Percentiles rank a stretch among this genome's conserved stretches.
Evolutionary conservation across 2,797 vertebrate genomes (phyloP).

Genomic region (Zalophus californianus): DNA sequence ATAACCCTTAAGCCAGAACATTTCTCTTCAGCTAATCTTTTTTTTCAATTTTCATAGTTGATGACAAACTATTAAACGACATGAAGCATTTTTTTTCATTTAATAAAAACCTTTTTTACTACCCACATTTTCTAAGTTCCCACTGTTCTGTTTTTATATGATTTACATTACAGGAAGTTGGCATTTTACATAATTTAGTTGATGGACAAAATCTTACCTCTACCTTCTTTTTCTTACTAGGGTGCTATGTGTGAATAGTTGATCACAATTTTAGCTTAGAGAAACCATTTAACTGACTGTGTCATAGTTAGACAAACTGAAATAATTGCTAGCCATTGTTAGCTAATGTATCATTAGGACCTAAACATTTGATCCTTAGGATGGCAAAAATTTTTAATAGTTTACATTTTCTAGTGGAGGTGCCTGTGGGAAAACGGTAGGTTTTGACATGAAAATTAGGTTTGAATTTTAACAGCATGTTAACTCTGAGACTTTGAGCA

Average conservation of each 20-base stretch:
- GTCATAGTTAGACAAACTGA: conserved; percentile 51
- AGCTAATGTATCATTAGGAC: not conserved
- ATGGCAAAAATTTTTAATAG: not conserved
- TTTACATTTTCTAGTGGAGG: not conserved
- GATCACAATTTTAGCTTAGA: conserved; percentile 48
- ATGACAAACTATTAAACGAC: conserved; percentile 31
- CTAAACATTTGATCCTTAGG: conserved; percentile 3
- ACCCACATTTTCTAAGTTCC: not conserved
- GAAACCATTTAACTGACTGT: conserved; percentile 28
- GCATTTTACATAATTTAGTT: conserved; percentile 19
- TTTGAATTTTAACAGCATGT: conserved; percentile 14
- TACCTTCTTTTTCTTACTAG: conserved; percentile 63
- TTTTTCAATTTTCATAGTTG: not conserved
- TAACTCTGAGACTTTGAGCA: conserved; percentile 23
- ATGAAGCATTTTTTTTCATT: conserved; percentile 22
- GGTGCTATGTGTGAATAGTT: conserved; percentile 43
- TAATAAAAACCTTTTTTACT: conserved; percentile 30
- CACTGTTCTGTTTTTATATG: not conserved
- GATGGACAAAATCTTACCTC: conserved; percentile 53
- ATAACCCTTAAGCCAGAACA: conserved; percentile 30
- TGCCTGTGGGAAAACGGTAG: not conserved
- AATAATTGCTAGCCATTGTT: conserved; percentile 61
- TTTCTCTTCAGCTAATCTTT: not conserved
- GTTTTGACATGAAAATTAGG: not conserved
- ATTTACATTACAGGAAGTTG: not conserved